A percentile compares a stretch with the other conserved stretches of the same genome.
phyloP scores from a whole-genome alignment of 2,113 vertebrate genomes.

The Ranitomeya variabilis region DNA sequence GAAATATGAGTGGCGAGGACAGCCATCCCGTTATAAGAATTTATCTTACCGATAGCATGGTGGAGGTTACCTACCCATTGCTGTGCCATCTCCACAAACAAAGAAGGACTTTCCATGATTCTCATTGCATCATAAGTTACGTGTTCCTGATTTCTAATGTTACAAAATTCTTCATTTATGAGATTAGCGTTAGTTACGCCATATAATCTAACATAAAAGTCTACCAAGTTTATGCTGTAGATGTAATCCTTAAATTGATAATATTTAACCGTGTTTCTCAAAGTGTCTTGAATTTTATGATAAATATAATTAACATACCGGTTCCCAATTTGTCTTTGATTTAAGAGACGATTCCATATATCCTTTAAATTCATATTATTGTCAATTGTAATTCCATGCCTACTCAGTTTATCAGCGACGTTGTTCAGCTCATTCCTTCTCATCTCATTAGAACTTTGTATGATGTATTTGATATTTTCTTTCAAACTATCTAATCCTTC shows the following conservation, averaged over 20 bases:
- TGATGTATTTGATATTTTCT: slow-evolving; percentile 1
- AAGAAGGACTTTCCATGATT: not conserved
- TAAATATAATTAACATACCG: not conserved
- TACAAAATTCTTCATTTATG: not conserved
- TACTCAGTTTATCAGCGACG: not conserved
- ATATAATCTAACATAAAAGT: slow-evolving; percentile 15
- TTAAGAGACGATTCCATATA: not conserved
- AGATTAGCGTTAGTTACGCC: not conserved
- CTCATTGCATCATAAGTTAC: not conserved
- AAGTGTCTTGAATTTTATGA: not conserved
- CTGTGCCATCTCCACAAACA: slow-evolving; percentile 3
- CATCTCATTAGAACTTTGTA: not conserved
- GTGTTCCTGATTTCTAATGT: not conserved
- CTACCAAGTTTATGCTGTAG: not conserved
- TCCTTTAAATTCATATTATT: not conserved
- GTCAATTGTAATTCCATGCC: not conserved
- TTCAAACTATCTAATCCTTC: not conserved
- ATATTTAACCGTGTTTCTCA: not conserved
- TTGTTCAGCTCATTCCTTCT: not conserved
- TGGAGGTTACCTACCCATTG: accelerated
- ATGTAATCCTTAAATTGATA: not conserved
- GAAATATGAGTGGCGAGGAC: not conserved
- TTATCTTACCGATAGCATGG: not conserved
- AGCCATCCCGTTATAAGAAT: not conserved
- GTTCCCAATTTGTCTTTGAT: not conserved